Base-by-base conservation (phyloP, 1,140 invertebrate genomes). In the Drosophila nasuta region DNA sequence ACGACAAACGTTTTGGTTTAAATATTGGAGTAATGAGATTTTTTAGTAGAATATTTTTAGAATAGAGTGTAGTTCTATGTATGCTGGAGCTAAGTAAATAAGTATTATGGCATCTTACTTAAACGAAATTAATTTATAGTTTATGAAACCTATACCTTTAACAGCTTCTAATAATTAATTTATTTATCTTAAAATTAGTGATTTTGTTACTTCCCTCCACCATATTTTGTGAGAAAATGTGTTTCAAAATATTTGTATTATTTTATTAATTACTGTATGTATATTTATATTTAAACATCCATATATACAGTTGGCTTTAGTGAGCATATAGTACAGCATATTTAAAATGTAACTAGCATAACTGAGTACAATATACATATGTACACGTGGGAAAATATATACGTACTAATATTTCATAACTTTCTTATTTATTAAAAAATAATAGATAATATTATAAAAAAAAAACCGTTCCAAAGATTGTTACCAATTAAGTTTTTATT, bases 41-140 rank as follows among this genome's bases (percentile, higher is more conserved):
- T 75, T 77, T 85, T 66, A 86, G 81, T 92, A 92, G 91, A 91
- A 91, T 92, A 92, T 91, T 91, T 92, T 69, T 91, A 92, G 91
- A 92, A 91, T 92, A 92, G 91, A 92, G 75, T 92, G 91, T 91
- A 92, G 91, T 85, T 83, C 77, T 78, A 38, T 38, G 35, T 91
- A 91, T 92, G 91, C 91, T 92, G 91, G 91, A 92, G 91, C 83
- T 92, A 86, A 92, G 89, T 92, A 92, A 92, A 91, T 90, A 92
- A 92, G 91, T 92, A 92, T 92, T 92, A 92, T 92, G 91, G 91
- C 81, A 85, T 92, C 92, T 92, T 92, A 89, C 71, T 82, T 83
- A 66, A 82, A 75, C 46, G 72, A 68, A 78, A 78, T 68, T 75
- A n/a, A 51, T 73, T 77, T 70, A 52, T 62, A 48, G 62, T 57